These are phyloP conservation scores for Acleris holmiana DNA, from an alignment of 2,888 invertebrate species.

Conservation along the genomic window DNA sequence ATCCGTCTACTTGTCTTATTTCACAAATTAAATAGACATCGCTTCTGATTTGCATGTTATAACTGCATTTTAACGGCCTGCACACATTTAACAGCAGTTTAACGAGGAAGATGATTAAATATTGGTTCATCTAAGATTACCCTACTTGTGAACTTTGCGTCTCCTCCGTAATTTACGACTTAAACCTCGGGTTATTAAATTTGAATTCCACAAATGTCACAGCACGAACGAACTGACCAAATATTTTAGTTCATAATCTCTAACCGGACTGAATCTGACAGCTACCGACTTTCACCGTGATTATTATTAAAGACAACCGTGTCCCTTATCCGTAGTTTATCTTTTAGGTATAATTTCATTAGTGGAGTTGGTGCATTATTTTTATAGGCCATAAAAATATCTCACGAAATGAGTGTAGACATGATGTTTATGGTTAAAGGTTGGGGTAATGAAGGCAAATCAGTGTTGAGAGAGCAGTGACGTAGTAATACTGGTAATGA, in stretches of 20 bases:
- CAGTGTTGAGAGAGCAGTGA: slow-evolving; percentile 1
- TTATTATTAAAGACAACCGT: slow-evolving; percentile 74
- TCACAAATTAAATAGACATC: background rate
- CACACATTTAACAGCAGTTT: background rate
- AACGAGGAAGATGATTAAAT: slow-evolving; percentile 11
- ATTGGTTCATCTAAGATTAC: slow-evolving; percentile 25
- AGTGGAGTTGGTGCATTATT: slow-evolving; percentile 38
- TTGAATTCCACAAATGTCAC: slow-evolving; percentile 48
- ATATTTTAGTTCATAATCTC: slow-evolving; percentile 64
- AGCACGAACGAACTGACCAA: slow-evolving; percentile 59
- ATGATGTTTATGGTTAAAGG: slow-evolving; percentile 28
- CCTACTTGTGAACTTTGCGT: slow-evolving; percentile 22
- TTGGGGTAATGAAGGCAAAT: slow-evolving; percentile 21
- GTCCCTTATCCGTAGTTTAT: slow-evolving; percentile 57
- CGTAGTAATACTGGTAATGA: slow-evolving; percentile 10
- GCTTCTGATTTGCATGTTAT: background rate
- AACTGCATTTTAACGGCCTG: slow-evolving; percentile 1
- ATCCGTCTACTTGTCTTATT: too few species aligned
- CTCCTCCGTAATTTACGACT: slow-evolving; percentile 23
- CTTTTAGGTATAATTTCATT: slow-evolving; percentile 54
- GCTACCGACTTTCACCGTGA: slow-evolving; percentile 75
- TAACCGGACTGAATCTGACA: slow-evolving; percentile 57
- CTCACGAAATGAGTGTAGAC: slow-evolving; percentile 29
- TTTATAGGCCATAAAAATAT: slow-evolving; percentile 33
- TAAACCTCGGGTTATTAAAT: slow-evolving; percentile 19